Evolutionary conservation across 1,140 invertebrate species (phyloP).

Genomic region (Cotesia vestalis): DNA sequence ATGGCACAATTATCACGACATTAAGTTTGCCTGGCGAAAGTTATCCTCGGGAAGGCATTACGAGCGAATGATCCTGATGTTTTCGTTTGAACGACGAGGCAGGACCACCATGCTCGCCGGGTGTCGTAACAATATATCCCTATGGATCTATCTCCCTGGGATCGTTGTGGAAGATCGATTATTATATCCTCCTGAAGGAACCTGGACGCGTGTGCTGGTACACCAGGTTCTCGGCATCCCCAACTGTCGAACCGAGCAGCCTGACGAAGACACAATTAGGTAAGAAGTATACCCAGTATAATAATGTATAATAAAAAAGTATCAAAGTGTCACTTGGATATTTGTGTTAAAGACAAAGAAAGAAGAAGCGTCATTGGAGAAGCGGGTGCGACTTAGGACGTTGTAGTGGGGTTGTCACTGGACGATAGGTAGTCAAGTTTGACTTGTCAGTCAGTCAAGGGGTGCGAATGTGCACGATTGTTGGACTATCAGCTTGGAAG

Average conservation of each 20-base stretch:
- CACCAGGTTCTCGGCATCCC: neutral
- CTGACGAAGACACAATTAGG: slow-evolving; percentile 15
- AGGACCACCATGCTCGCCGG: slow-evolving; percentile 62
- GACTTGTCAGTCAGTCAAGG: slow-evolving; percentile 43
- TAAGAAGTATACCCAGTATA: neutral
- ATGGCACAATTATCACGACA: neutral
- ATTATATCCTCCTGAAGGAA: slow-evolving; percentile 55
- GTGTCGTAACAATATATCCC: slow-evolving; percentile 58
- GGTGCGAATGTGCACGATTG: slow-evolving; percentile 37
- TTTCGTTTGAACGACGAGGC: slow-evolving; percentile 40
- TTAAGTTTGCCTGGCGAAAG: neutral
- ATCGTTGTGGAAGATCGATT: slow-evolving; percentile 55
- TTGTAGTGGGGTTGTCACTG: slow-evolving; percentile 37
- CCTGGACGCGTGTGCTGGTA: slow-evolving; percentile 39
- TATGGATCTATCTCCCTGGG: slow-evolving; percentile 45
- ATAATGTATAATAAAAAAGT: neutral
- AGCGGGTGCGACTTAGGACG: slow-evolving; percentile 21
- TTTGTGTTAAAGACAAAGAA: slow-evolving; percentile 27
- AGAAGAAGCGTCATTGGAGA: slow-evolving; percentile 38
- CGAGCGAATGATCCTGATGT: slow-evolving; percentile 61
- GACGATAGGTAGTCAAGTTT: slow-evolving; percentile 34
- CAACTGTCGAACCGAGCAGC: neutral
- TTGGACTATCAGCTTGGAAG: too few species aligned
- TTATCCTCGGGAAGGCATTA: slow-evolving; percentile 61
- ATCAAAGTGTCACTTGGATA: slow-evolving; percentile 2